These are phyloP conservation scores for Miniopterus natalensis DNA, from an alignment of 2,113 vertebrate species.

Conservation along the genomic window DNA sequence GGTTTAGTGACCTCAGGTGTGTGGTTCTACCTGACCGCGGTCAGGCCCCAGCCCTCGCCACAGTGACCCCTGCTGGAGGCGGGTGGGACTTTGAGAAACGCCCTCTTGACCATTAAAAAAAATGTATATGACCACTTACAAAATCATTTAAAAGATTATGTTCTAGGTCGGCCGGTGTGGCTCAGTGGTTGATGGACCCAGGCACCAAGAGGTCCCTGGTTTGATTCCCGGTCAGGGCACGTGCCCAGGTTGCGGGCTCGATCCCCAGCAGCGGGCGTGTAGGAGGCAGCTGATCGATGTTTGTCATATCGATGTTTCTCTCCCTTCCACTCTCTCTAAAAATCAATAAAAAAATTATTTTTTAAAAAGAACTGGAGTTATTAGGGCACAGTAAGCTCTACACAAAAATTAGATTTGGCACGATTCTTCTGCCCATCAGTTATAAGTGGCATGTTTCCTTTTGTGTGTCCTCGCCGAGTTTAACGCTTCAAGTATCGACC, in stretches of 20 bases:
- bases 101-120: not conserved
- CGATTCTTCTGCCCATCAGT: not conserved
- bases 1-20: not conserved
- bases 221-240: no score
- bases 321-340: no score
- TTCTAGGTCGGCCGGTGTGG: not conserved
- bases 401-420: not conserved
- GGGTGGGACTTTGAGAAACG: not conserved
- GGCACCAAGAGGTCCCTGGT: no score
- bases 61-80: not conserved
- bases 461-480: rapidly evolving
- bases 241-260: no score
- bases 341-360: no score
- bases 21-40: not conserved
- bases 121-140: not conserved
- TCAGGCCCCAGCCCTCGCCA: not conserved
- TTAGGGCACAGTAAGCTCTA: not conserved
- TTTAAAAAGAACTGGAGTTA: no score
- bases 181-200: no score
- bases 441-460: not conserved
- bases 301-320: no score
- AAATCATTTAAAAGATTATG: not conserved
- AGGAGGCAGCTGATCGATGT: no score
- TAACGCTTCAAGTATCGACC: not conserved
- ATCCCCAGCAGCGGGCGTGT: no score